Conservation (phyloP, 2,113 vertebrate genomes). For the Edolisoma coerulescens region DNA sequence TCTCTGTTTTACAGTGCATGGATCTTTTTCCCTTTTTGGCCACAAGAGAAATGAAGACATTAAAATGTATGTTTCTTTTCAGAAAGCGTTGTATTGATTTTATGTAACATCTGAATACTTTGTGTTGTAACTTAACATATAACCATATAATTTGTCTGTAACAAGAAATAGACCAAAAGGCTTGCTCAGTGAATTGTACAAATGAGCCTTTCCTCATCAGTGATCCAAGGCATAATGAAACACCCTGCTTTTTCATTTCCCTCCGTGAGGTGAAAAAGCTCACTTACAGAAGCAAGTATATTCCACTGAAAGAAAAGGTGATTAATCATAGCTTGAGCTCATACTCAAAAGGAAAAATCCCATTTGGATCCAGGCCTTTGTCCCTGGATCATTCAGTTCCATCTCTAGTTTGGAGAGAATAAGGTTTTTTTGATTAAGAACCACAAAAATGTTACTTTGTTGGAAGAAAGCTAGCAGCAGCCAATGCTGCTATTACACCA, state of each 20-base stretch:
- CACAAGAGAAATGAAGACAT: conserved; percentile 12
- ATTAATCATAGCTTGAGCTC: background rate
- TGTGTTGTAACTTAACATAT: background rate
- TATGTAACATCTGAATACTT: background rate
- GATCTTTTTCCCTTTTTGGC: background rate
- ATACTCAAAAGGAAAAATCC: background rate
- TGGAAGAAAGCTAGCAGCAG: background rate
- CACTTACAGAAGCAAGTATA: background rate
- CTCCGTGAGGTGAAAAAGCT: conserved; percentile 7
- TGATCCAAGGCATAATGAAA: conserved; percentile 30
- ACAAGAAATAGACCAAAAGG: conserved; percentile 11
- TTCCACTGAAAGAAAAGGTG: background rate
- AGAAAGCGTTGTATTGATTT: background rate
- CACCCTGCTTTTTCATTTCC: background rate
- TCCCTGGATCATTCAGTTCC: background rate
- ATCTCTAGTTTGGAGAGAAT: background rate
- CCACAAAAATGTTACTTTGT: background rate
- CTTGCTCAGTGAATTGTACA: conserved; percentile 42
- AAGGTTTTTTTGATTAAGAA: background rate
- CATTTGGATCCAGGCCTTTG: background rate
- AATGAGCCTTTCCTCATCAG: conserved; percentile 44
- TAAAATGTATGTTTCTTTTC: background rate
- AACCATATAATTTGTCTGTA: conserved; percentile 9
- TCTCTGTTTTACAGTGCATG: background rate
- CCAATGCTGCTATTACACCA: background rate